Evolutionary conservation across 1,140 invertebrate species (phyloP), one percentile per base, ranked within the genome.

Genomic region (Anoplophora glabripennis): DNA sequence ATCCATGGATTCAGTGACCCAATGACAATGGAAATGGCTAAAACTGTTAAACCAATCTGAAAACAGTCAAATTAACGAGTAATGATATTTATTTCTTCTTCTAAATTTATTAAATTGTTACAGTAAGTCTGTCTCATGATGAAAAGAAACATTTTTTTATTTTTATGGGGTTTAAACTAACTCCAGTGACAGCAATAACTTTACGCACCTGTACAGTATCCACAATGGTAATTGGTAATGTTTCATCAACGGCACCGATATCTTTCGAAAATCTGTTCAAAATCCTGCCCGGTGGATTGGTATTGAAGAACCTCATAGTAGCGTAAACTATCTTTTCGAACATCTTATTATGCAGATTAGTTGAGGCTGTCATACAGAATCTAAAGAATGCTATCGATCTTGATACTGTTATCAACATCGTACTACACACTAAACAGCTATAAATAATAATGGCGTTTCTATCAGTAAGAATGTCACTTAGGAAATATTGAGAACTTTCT

Each of bases 271-370:
- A 90, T 38, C 88, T 72, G 69, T 90, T 90, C 2, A 90, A 70
- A n/a, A 89, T 91, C 7, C 90, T 77, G 8, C 88, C 89, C 59
- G 80, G 80, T 2, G 90, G 87, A 74, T 95, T 95, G 9, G 84
- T 86, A 65, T 94, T 92, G 75, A 96, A 96, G 76, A 96, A 96
- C 5, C 83, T 79, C 82, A 95, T 93, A 0, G 87, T 89, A 0
- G 90, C 87, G 4, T 86, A 79, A 34, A 93, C 83, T 1, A 96
- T 84, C 47, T 86, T 86, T n/a, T 78, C 75, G 67, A 95, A 95
- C 86, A 96, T 93, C 8, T 75, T 78, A 69, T 95, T 89, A 69
- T 96, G 94, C 0, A 93, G 38, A 35, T 56, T 67, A 42, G 57
- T 40, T 8, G 64, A 66, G 3, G 89, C 85, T 48, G 77, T 80